Evolutionary conservation across 2,888 invertebrate genomes (phyloP), one percentile per base, ranked within the genome.

Genomic region (Brachyptera putata): DNA sequence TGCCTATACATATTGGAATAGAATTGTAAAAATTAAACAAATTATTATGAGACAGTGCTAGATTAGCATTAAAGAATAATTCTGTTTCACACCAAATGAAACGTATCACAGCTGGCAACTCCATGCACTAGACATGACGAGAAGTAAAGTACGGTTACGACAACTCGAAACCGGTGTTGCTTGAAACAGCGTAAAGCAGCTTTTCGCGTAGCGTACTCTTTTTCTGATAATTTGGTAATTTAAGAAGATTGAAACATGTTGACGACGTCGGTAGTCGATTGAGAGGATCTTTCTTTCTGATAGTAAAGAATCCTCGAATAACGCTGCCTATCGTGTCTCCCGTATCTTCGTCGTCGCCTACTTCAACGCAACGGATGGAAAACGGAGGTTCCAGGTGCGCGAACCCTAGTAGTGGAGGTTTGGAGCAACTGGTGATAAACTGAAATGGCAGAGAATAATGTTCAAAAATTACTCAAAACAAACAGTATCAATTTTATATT

Each of bases 101-200:
- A 43, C 16, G 16, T 57, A 57, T 57, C 57, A 57, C 57, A 57
- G 57, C 46, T 57, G 48, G 57, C 43, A 43, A 57, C 26, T 57
- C 18, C 39, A 39, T 22, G 22, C n/a, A n/a, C n/a, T n/a, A n/a
- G n/a, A n/a, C n/a, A n/a, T n/a, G n/a, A n/a, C n/a, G n/a, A n/a
- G n/a, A n/a, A n/a, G n/a, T 43, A 11, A 16, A 18, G 9, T 18
- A 21, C 53, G 39, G 57, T 80, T 89, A 97, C 2, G 97, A 97
- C n/a, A 99, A 81, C 77, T 99, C 99, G 75, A 99, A 99, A 21
- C 99, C 99, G 14, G 98, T 96, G 75, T 98, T 97, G 70, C 96
- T 95, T 66, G 90, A 90, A 58, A 99, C 95, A 0, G 99, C 99
- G 74, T 99, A 99, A 34, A 96, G 84, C 3, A 99, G 79, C 75